These are phyloP conservation scores for Melanotus villosus DNA, from an alignment of 2,888 invertebrate genomes.

Conservation along the genomic window DNA sequence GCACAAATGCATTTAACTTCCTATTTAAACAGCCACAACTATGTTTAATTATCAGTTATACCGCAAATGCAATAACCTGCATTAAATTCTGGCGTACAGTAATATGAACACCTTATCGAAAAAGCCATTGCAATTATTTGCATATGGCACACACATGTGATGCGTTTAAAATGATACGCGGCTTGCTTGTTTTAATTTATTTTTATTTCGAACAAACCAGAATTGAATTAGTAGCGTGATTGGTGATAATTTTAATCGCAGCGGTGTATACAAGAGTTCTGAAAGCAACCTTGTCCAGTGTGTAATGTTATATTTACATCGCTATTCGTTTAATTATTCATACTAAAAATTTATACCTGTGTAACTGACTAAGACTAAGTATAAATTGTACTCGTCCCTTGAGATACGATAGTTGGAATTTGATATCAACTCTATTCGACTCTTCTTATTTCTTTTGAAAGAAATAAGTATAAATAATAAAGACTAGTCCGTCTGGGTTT, in stretches of 20 bases:
- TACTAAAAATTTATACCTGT: constrained; percentile 29
- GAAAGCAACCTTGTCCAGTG: constrained; percentile 26
- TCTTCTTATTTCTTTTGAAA: constrained; percentile 7
- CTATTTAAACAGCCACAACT: constrained; percentile 46
- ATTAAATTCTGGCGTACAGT: neutral
- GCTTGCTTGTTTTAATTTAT: constrained; percentile 24
- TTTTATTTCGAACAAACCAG: too few relatives aligned
- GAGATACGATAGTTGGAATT: neutral
- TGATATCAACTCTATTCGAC: neutral
- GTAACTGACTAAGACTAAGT: neutral
- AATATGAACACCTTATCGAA: neutral
- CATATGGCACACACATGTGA: neutral
- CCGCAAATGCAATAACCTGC: constrained; percentile 18
- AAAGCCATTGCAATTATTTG: neutral
- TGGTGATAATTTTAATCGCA: constrained; percentile 38
- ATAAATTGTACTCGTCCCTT: neutral
- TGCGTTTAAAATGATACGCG: constrained; percentile 4
- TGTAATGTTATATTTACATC: constrained; percentile 39
- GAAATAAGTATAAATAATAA: constrained; percentile 15
- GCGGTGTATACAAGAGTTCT: constrained; percentile 27
- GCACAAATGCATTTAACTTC: constrained; percentile 50
- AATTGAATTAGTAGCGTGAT: constrained; percentile 36
- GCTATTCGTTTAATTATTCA: constrained; percentile 36
- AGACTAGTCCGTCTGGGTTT: constrained; percentile 14
- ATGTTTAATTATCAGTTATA: constrained; percentile 46